A percentile compares a stretch with the other conserved stretches of the same genome.
Conservation (phyloP, 2,888 invertebrate species). For the Drosophila fulvimacula region DNA sequence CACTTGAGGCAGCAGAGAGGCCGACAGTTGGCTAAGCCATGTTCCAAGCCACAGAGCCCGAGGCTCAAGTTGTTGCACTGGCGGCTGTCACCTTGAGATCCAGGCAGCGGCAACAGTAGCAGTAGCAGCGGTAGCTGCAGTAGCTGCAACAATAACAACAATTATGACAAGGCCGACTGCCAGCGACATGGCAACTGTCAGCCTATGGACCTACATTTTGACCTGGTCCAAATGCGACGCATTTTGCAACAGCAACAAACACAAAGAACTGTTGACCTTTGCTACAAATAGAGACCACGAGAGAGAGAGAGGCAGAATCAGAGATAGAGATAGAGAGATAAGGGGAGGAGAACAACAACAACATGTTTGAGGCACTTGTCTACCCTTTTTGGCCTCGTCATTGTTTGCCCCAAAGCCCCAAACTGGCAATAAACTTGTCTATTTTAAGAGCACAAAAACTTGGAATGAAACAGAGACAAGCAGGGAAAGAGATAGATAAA, state of each 20-base stretch:
- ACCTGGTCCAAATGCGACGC: constrained; percentile 43
- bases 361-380: constrained; percentile 65
- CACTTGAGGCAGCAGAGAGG: constrained; percentile 31
- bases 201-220: constrained; percentile 54
- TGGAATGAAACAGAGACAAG: background rate
- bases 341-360: constrained; percentile 18
- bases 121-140: constrained; percentile 7
- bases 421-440: constrained; percentile 79
- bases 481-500: background rate
- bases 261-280: constrained; percentile 59
- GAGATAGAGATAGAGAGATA: background rate
- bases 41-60: constrained; percentile 20
- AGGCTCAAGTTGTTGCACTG: constrained; percentile 49
- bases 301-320: background rate
- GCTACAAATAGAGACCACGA: constrained; percentile 14
- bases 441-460: constrained; percentile 66
- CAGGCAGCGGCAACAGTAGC: constrained; percentile 12
- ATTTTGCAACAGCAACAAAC: constrained; percentile 27
- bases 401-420: constrained; percentile 72
- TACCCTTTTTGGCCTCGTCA: constrained; percentile 77
- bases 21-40: constrained; percentile 45
- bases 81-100: constrained; percentile 53
- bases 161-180: constrained; percentile 46
- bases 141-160: constrained; percentile 17
- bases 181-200: constrained; percentile 52